Percentiles rank a stretch among this genome's conserved stretches.
Conservation (phyloP, 2,113 vertebrate species). For the Charadrius vociferus region DNA sequence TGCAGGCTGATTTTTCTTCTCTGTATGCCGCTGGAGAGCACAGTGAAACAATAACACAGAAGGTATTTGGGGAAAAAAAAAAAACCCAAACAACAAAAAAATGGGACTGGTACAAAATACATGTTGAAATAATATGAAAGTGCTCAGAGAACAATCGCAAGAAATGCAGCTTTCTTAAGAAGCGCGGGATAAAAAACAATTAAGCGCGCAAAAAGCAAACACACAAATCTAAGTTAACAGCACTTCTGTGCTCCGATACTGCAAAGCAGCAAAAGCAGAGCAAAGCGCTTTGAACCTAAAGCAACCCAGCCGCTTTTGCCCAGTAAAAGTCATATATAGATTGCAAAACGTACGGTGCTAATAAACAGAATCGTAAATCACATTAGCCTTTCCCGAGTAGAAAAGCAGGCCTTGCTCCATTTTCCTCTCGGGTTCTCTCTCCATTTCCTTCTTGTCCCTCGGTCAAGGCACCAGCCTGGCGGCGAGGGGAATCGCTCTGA, state of each 20-base stretch:
- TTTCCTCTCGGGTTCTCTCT: background rate
- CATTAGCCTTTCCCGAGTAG: accelerated
- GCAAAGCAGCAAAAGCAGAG: background rate
- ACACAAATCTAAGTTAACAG: background rate
- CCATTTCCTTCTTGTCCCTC: too few relatives aligned
- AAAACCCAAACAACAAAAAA: background rate
- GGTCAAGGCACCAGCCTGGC: too few relatives aligned
- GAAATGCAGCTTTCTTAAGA: background rate
- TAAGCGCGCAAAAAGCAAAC: background rate
- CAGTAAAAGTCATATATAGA: background rate
- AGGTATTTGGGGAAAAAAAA: background rate
- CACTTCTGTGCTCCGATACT: background rate
- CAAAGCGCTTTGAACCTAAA: background rate
- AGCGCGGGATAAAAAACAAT: background rate
- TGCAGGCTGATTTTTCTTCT: background rate
- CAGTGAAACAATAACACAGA: background rate
- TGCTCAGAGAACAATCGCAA: background rate
- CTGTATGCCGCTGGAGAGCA: background rate
- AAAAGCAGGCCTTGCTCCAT: background rate
- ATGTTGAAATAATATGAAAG: background rate
- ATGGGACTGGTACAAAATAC: background rate
- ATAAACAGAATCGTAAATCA: background rate
- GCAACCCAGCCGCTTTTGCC: background rate
- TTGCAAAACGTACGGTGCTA: background rate
- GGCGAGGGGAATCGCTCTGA: too few relatives aligned